These are phyloP conservation scores for Otis tarda DNA, from an alignment of 2,113 vertebrate genomes.

Conservation along the genomic window DNA sequence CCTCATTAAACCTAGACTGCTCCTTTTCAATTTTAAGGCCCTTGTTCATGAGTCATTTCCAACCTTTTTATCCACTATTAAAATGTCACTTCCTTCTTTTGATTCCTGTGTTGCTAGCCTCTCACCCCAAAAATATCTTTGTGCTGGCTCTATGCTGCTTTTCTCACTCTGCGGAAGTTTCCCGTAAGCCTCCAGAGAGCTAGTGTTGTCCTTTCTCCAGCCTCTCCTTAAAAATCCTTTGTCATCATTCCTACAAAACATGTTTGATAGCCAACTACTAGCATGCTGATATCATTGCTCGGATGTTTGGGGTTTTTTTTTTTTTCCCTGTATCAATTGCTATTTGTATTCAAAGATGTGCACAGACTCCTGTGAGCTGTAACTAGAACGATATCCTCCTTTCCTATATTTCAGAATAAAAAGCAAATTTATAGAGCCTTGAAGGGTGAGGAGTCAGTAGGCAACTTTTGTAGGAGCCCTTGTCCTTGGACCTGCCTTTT, in stretches of 20 bases:
- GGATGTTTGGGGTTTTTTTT: background rate
- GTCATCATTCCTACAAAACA: background rate
- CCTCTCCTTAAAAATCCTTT: background rate
- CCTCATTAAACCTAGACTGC: background rate
- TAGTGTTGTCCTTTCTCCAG: background rate
- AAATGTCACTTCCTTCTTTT: slow-evolving; percentile 11
- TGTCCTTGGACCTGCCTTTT: background rate
- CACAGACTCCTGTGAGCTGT: background rate
- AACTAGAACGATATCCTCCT: background rate
- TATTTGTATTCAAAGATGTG: background rate
- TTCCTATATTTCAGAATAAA: background rate
- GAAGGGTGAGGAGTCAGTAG: background rate
- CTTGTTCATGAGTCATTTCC: slow-evolving; percentile 3
- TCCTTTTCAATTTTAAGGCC: background rate
- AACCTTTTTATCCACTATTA: slow-evolving; percentile 4
- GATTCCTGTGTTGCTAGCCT: background rate
- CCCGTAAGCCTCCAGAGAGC: background rate
- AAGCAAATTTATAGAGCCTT: background rate
- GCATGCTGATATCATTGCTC: background rate
- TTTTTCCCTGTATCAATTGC: background rate
- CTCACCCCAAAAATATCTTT: background rate
- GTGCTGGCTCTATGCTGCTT: background rate
- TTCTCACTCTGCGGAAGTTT: background rate
- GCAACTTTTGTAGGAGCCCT: background rate
- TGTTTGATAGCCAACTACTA: background rate